Base-by-base conservation (phyloP, 2,888 invertebrate species). In the Galerucella nymphaeae region DNA sequence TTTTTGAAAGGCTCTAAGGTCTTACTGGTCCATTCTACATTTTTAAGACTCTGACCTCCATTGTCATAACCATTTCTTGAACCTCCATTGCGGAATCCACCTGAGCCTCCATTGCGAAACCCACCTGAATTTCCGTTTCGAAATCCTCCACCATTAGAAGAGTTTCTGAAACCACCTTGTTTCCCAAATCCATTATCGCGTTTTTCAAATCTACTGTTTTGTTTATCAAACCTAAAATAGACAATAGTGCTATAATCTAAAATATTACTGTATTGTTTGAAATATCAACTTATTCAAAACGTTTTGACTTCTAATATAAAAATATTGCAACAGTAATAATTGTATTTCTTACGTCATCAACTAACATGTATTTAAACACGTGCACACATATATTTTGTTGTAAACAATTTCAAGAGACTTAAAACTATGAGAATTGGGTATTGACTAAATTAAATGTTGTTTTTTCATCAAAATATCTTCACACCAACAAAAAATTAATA, bases 1-100 rank as follows among this genome's bases (percentile, higher is more conserved):
- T 96, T 96, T 81, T 95, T 93, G 85, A 96, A 94, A 4, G 93
- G 92, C 80, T 91, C 91, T 38, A 96, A 85, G 73, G 91, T 88
- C 75, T 88, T 91, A 65, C 92, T 82, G 82, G 94, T 94, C 95
- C 95, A 96, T 82, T 92, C 76, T 89, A 48, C 91, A 75, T 71
- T 69, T 16, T 63, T 55, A 13, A 77, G 41, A 23, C 63, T 62
- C 48, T 72, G 64, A 11, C 65, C 73, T 48, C 58, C 65, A 45
- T 66, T 58, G 16, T 55, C 61, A 53, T 63, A 53, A 18, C 66
- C 64, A 5, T 59, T 70, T 9, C 69, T 68, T 55, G 68, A 55
- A 2, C 58, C 58, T 38, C 75, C 59, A 48, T 48, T 70, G 38
- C 71, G 48, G 10, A 63, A 65, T 42, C 71, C 70, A 62, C 62